These are phyloP conservation scores for Simalia tracyae DNA, from an alignment of 2,797 vertebrate genomes.

Conservation along the genomic window DNA sequence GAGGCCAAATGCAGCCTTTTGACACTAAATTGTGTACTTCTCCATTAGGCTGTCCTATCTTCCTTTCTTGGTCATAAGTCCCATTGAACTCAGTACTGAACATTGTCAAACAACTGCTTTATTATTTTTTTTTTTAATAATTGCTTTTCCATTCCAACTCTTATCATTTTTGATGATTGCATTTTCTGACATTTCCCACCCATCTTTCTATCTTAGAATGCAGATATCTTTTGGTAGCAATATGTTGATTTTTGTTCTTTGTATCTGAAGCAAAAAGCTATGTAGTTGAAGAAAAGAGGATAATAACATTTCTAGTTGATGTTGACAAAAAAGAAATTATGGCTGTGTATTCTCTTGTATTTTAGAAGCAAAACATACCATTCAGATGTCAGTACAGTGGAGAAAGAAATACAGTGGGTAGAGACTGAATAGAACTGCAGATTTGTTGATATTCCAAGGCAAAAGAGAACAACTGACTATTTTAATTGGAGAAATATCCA, in stretches of 20 bases:
- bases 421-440: neutral
- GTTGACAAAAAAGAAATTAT: neutral
- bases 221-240: neutral
- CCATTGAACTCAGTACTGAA: neutral
- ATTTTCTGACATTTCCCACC: neutral
- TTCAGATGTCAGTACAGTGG: neutral
- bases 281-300: constrained; percentile 11
- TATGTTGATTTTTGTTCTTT: neutral
- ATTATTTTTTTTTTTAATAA: neutral
- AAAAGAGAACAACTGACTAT: neutral
- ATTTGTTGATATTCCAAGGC: neutral
- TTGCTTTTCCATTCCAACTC: neutral
- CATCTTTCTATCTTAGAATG: neutral
- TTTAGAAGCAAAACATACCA: neutral
- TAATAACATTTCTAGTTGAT: neutral
- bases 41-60: neutral
- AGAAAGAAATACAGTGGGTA: neutral
- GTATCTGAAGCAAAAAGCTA: neutral
- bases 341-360: neutral
- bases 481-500: constrained; percentile 29
- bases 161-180: neutral
- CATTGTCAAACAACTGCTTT: neutral
- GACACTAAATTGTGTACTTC: neutral
- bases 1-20: neutral
- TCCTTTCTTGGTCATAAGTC: neutral